Base-by-base conservation (phyloP, 2,888 invertebrate genomes). In the Acleris sparsana region DNA sequence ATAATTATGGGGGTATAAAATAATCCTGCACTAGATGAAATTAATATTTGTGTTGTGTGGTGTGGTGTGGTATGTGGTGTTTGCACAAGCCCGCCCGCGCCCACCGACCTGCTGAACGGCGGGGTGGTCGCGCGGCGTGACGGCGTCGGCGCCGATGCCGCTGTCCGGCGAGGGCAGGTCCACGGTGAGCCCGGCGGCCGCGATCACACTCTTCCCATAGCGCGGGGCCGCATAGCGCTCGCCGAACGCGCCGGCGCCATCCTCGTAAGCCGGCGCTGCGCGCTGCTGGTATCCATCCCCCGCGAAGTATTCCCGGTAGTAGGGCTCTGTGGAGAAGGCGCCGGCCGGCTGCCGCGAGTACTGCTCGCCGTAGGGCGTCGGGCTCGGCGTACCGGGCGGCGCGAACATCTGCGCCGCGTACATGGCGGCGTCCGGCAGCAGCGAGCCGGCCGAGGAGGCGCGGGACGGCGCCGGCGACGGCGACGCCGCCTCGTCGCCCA, bases 161-260 rank as follows among this genome's bases (percentile, higher is more conserved):
- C 97, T 97, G 93, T 99, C 99, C 33, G 98, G 98, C 77, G 98
- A 98, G 33, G 98, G 98, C 83, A 99, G 94, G 92, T 98, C 98
- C 82, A 98, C 98, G 60, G 97, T 97, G 75, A 98, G 95, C 52
- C 97, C 97, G 72, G 95, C 95, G 67, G 95, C 95, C 59, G 95
- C 95, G 81, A 97, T 94, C 82, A 95, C 94, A 80, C 95, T 94
- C 92, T 96, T 94, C 82, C 95, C 94, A 80, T 96, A 96, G 72
- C 94, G 94, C 78, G 94, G 95, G 46, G 95, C 93, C 53, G 94
- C 94, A 80, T 95, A 95, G 74, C 95, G 90, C 81, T 95, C 95
- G 72, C 95, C 94, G 81, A 95, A 95, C 76, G 93, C 94, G 94
- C 94, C 72, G 94, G 93, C 71, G 94, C 94, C 66, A 94, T 46